Base-by-base conservation (phyloP, 2,888 invertebrate genomes). In the Hypselothyrea guttata region DNA sequence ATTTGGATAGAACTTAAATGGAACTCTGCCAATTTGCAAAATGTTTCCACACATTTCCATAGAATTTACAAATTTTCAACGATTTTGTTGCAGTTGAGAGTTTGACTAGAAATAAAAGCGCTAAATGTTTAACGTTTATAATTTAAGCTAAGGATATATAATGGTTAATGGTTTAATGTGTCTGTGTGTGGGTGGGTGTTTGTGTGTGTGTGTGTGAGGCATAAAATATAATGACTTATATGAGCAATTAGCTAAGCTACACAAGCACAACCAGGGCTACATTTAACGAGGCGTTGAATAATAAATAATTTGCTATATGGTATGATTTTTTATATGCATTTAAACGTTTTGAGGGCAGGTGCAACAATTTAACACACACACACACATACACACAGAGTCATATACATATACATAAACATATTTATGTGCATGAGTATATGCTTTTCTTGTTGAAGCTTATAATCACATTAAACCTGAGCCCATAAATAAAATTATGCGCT, bases 401-500 rank as follows among this genome's bases (percentile, higher is more conserved):
- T 7, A 31, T 8, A 35, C 27, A 11, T 4, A 15, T 30, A 15
- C 9, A 44, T 35, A 31, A 49, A 41, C 40, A 12, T 42, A 27
- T 7, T 4, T 33, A 35, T 38, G 34, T 15, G 28, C 7, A 31
- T 34, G 1, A 11, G 37, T 27, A 7, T 12, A 12, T 4, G 11
- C 48, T 9, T 35, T 56, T 40, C 13, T 53, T 55, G 37, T 58
- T 49, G 53, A 34, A 56, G 63, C 66, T 66, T 34, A 57, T 78
- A 77, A 77, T 75, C 69, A 65, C 64, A 83, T 83, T 79, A 72
- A 79, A 53, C 76, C 61, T 56, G 68, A 44, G 37, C 53, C 46
- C 63, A 75, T 75, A 71, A 77, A 81, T 67, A 77, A 71, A 67
- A 81, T 74, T 81, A 71, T 79, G 45, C 44, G 63, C 33, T 59